These are phyloP conservation scores for Lasioglossum baleicum DNA, from an alignment of 1,140 invertebrate genomes.

Conservation along the genomic window DNA sequence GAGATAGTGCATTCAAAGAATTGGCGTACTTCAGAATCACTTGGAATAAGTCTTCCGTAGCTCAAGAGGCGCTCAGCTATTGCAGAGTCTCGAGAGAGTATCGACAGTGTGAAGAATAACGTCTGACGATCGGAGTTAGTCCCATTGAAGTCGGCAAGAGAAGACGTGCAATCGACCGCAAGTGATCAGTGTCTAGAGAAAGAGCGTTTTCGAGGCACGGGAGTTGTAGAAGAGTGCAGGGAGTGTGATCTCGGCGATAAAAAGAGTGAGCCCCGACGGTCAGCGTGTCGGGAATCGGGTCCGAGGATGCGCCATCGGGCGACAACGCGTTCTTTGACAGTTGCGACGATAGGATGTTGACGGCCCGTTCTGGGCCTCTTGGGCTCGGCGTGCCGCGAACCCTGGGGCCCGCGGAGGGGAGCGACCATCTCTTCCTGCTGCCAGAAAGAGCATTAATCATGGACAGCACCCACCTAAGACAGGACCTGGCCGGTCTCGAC, in stretches of 20 bases:
- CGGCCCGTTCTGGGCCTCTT: constrained; percentile 73
- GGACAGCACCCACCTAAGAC: constrained; percentile 81
- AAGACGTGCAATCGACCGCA: background rate
- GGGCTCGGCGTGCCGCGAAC: constrained; percentile 72
- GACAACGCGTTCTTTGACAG: constrained; percentile 49
- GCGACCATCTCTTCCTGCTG: constrained; percentile 82
- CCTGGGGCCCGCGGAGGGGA: constrained; percentile 80
- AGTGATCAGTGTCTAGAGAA: too few species aligned
- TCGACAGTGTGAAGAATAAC: too few species aligned
- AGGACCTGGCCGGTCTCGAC: constrained; percentile 82
- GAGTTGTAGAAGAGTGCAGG: background rate
- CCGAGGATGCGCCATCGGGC: constrained; percentile 62
- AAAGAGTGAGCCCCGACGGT: constrained; percentile 10
- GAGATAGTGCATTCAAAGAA: too few species aligned
- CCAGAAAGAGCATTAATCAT: constrained; percentile 83
- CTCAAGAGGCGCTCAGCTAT: too few species aligned
- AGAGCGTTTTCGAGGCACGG: background rate
- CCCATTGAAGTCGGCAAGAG: too few species aligned
- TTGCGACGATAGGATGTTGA: constrained; percentile 70
- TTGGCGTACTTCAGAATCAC: too few species aligned
- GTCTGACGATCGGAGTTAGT: too few species aligned
- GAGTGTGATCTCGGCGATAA: background rate
- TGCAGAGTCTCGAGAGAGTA: too few species aligned
- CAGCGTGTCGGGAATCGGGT: constrained; percentile 59
- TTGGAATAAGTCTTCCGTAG: too few species aligned